These are phyloP conservation scores for Deilephila porcellus DNA, from an alignment of 2,888 invertebrate species.

Conservation along the genomic window DNA sequence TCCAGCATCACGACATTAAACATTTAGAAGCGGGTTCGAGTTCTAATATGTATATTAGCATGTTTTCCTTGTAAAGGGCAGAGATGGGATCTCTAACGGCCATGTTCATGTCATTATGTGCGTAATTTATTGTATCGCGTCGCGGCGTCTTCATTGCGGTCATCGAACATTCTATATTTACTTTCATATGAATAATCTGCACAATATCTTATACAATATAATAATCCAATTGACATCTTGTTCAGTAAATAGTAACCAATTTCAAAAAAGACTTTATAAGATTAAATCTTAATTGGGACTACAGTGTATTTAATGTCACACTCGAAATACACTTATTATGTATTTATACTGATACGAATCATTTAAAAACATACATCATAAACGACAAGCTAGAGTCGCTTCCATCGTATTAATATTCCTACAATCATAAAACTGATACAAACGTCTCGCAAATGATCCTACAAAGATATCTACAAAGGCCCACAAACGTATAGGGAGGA, in stretches of 20 bases:
- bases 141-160: slow-evolving; percentile 21
- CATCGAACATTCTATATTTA: neutral
- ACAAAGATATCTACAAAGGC: neutral
- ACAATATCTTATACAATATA: neutral
- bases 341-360: no score
- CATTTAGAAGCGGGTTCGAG: slow-evolving; percentile 23
- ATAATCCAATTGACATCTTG: neutral
- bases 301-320: no score
- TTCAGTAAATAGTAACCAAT: neutral
- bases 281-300: neutral
- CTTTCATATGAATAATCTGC: neutral
- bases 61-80: slow-evolving; percentile 23
- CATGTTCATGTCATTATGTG: slow-evolving; percentile 24
- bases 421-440: neutral
- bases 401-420: neutral
- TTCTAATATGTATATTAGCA: slow-evolving; percentile 25
- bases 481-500: slow-evolving; percentile 11
- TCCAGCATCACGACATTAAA: slow-evolving; percentile 14
- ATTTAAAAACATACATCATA: neutral
- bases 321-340: no score
- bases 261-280: neutral
- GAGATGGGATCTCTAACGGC: slow-evolving; percentile 18
- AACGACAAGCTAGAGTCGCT: neutral
- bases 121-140: slow-evolving; percentile 25
- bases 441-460: neutral